phyloP scores from a whole-genome alignment of 2,888 invertebrate species.

The Enchytraeus crypticus region DNA sequence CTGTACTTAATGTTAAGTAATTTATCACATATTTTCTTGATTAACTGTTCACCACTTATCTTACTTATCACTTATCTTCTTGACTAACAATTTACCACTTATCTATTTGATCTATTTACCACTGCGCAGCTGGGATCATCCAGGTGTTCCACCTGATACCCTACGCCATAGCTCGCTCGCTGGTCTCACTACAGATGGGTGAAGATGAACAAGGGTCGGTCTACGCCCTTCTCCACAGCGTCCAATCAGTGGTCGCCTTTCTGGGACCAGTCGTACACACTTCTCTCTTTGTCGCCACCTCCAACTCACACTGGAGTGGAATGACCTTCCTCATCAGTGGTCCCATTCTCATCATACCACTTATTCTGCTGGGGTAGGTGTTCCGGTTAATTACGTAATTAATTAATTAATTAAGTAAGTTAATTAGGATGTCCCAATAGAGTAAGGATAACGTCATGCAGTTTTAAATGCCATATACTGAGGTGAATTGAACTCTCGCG shows the following conservation, averaged over 20 bases:
- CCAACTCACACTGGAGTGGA: constrained; percentile 36
- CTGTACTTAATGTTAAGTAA: no score
- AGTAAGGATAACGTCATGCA: no score
- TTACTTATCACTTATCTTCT: no score
- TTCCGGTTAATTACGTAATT: no score
- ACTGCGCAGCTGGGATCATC: constrained; percentile 38
- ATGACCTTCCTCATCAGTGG: constrained; percentile 44
- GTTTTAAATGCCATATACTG: no score
- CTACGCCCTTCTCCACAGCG: constrained; percentile 46
- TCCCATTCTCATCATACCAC: constrained; percentile 36
- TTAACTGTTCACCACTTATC: no score
- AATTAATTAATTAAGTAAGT: no score
- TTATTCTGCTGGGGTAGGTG: constrained; percentile 39
- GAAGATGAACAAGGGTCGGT: constrained; percentile 44
- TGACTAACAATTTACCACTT: no score
- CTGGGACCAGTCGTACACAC: constrained; percentile 44
- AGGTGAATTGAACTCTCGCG: no score
- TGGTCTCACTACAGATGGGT: constrained; percentile 39
- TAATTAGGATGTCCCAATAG: no score
- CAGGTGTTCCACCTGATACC: constrained; percentile 43
- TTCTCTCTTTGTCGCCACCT: constrained; percentile 38
- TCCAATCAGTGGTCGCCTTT: constrained; percentile 42
- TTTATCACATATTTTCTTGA: no score
- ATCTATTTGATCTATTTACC: no score
- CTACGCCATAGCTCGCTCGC: constrained; percentile 42